Conservation (phyloP, 1,140 invertebrate species). For the Euglossa dilemma region DNA sequence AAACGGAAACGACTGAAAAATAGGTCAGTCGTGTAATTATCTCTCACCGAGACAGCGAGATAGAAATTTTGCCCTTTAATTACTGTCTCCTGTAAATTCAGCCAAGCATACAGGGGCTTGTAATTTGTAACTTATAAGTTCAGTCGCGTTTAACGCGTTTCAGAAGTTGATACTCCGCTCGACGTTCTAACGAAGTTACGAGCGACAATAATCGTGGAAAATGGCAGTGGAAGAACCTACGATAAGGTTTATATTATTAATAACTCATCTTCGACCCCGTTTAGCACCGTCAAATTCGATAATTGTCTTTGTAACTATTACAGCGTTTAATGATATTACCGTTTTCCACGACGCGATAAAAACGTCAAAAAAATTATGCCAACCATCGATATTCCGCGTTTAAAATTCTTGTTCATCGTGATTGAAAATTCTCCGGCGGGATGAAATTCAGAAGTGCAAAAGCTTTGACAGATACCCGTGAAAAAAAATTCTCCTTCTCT, state of each 20-base stretch:
- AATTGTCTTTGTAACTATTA: neutral
- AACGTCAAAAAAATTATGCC: too few relatives aligned
- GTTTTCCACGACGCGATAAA: too few relatives aligned
- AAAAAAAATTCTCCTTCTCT: too few relatives aligned
- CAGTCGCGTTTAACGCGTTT: constrained; percentile 15
- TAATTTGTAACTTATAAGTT: constrained; percentile 62
- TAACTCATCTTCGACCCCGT: neutral
- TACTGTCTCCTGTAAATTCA: constrained; percentile 55
- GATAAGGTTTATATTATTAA: neutral
- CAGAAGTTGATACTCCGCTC: constrained; percentile 22
- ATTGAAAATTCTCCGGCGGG: too few relatives aligned
- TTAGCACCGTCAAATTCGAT: too few relatives aligned
- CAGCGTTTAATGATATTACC: too few relatives aligned
- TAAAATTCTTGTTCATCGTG: too few relatives aligned
- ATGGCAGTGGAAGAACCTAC: neutral
- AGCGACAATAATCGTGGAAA: neutral
- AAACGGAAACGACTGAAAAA: constrained; percentile 36
- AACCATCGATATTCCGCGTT: too few relatives aligned
- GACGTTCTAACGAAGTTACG: constrained; percentile 28
- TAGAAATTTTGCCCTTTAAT: constrained; percentile 63
- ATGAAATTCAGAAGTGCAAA: too few relatives aligned
- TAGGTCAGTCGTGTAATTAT: constrained; percentile 64
- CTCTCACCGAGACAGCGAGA: constrained; percentile 47
- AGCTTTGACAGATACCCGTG: too few relatives aligned
- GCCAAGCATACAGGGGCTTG: constrained; percentile 46